A percentile compares a stretch with the other conserved stretches of the same genome.
These are phyloP conservation scores for Eidolon helvum DNA, from an alignment of 2,113 vertebrate genomes.

Conservation along the genomic window DNA sequence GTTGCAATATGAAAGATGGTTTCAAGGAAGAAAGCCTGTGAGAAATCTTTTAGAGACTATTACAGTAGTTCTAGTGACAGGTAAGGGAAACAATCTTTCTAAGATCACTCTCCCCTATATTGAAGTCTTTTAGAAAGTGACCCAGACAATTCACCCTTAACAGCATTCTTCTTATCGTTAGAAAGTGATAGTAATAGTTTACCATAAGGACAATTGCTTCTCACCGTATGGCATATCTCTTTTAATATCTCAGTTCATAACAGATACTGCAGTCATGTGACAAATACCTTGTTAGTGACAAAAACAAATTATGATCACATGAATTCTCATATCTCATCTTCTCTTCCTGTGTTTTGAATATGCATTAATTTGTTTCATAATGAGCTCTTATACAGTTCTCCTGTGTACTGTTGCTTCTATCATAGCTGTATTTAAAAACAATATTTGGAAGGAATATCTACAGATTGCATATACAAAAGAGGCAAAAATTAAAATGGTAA, in stretches of 20 bases:
- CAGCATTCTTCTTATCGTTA: neutral
- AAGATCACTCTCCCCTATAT: neutral
- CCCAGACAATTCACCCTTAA: neutral
- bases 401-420: neutral
- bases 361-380: slow-evolving; percentile 38
- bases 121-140: slow-evolving; percentile 10
- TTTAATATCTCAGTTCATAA: slow-evolving; percentile 11
- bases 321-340: neutral
- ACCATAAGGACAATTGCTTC: slow-evolving; percentile 13
- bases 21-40: neutral
- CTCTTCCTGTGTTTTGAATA: slow-evolving; percentile 34
- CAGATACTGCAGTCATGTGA: neutral
- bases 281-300: slow-evolving; percentile 18
- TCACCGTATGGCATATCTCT: neutral
- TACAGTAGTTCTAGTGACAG: neutral
- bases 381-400: slow-evolving; percentile 34
- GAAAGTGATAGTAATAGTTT: neutral
- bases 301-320: neutral
- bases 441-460: slow-evolving; percentile 11
- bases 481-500: slow-evolving; percentile 41
- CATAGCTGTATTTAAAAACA: slow-evolving; percentile 21
- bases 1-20: neutral
- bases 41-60: neutral
- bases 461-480: neutral
- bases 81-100: neutral